Evolutionary conservation across 2,113 vertebrate genomes (phyloP), one percentile per base, ranked within the genome.

Genomic region (Pseudorectes ferrugineus): DNA sequence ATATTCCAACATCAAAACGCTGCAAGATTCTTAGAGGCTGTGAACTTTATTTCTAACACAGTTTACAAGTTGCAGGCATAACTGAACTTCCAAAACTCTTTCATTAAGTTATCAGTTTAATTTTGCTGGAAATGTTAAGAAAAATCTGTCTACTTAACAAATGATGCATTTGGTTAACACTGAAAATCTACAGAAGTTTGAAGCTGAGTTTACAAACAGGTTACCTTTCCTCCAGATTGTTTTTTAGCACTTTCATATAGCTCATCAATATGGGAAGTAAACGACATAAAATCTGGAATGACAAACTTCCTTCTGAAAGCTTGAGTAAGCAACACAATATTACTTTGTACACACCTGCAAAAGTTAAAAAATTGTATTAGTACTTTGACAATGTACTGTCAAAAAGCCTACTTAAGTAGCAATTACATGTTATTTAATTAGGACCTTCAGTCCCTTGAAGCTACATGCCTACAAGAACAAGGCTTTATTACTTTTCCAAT

Each of bases 261-360:
- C 12, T 99, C 99, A 95, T 99, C 99, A 11, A 99, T 99, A 97
- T 99, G 99, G 38, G 98, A 99, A 75, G 98, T 98, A 97, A 99
- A 99, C 0, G 99, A 98, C 98, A 99, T 98, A 92, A 99, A 99
- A 97, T 99, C 99, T 42, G 99, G 99, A 98, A 99, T 99, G 89
- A 99, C 99, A 91, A 99, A 99, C 97, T 99, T 99, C 97, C 99
- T 99, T 93, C 99, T 98, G 97, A 99, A 99, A 68, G 99, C 99
- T 98, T 99, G 99, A 46, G 99, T 99, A 88, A 99, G 98, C 97
- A 99, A 97, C 43, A 99, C 99, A 57, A 99, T 99, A 98, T 99
- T 99, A 98, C 99, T 99, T 94, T 99, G 99, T 88, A 99, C 99
- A 96, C 99, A 99, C 97, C 99, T 99, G 96, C 49, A 92, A 92